Evolutionary conservation across 2,113 vertebrate species (phyloP).

Genomic region (Chiloscyllium plagiosum): DNA sequence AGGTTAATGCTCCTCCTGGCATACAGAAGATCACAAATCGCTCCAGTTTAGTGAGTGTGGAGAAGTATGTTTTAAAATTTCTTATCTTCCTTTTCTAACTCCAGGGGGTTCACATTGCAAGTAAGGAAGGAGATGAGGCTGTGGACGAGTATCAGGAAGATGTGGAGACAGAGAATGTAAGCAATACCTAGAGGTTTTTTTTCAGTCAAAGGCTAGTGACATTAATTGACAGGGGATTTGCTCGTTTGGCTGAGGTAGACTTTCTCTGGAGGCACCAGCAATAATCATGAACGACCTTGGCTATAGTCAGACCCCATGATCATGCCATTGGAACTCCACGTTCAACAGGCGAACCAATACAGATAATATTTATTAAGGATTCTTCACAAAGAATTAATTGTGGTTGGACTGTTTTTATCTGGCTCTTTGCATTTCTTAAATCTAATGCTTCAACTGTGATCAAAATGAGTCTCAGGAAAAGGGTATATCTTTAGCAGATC

Average conservation of each 20-base stretch:
- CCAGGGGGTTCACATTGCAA: conserved; percentile 41
- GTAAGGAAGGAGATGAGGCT: conserved; percentile 43
- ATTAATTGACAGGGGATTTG: background rate
- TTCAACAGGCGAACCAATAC: background rate
- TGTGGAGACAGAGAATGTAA: conserved; percentile 57
- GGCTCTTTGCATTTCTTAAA: background rate
- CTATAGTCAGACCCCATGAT: background rate
- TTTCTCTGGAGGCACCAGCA: background rate
- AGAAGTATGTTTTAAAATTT: background rate
- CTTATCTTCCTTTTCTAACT: conserved; percentile 43
- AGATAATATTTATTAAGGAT: background rate
- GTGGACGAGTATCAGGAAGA: conserved; percentile 50
- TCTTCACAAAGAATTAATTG: background rate
- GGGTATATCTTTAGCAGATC: background rate
- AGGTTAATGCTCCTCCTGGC: background rate
- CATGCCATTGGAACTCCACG: background rate
- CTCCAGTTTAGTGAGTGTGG: background rate
- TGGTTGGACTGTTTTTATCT: background rate
- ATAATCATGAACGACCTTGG: background rate
- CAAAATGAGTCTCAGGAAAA: background rate
- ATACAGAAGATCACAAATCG: background rate
- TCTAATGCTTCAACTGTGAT: background rate
- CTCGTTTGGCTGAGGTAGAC: background rate
- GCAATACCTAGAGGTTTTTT: background rate
- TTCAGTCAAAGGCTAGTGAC: background rate